Evolutionary conservation across 2,113 vertebrate species (phyloP).

Genomic region (Trogon melanurus): DNA sequence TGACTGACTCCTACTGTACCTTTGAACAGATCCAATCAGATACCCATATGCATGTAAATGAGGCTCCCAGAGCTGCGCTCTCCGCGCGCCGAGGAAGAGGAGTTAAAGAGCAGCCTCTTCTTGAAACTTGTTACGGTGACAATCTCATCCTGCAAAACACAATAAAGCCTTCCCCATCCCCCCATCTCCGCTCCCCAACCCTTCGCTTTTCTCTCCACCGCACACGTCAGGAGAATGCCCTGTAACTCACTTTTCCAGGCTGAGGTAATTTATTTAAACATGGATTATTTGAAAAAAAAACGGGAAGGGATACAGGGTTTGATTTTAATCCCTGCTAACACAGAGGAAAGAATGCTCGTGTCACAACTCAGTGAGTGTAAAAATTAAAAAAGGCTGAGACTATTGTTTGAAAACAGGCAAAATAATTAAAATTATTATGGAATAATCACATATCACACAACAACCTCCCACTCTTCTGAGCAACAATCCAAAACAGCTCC

Average conservation of each 20-base stretch:
- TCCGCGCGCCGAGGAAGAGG: slow-evolving; percentile 61
- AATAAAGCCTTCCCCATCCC: slow-evolving; percentile 53
- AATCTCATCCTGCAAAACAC: slow-evolving; percentile 72
- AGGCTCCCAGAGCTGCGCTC: slow-evolving; percentile 72
- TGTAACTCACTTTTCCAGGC: slow-evolving; percentile 76
- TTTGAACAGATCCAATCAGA: slow-evolving; percentile 82
- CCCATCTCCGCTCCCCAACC: not conserved
- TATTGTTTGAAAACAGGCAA: slow-evolving; percentile 85
- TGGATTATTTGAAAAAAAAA: slow-evolving; percentile 74
- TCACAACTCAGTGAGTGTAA: slow-evolving; percentile 84
- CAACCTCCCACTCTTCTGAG: slow-evolving; percentile 87
- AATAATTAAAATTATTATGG: slow-evolving; percentile 90
- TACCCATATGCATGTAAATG: slow-evolving; percentile 81
- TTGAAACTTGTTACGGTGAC: slow-evolving; percentile 77
- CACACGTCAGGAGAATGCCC: slow-evolving; percentile 64
- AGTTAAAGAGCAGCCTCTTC: slow-evolving; percentile 77
- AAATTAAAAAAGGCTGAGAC: slow-evolving; percentile 83
- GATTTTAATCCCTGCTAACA: slow-evolving; percentile 83
- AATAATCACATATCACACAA: slow-evolving; percentile 88
- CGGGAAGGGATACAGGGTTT: slow-evolving; percentile 79
- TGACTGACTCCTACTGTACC: slow-evolving; percentile 83
- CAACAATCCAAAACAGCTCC: slow-evolving; percentile 90
- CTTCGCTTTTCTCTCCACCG: slow-evolving; percentile 29
- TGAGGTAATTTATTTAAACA: slow-evolving; percentile 81
- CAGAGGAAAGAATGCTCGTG: slow-evolving; percentile 78